Percentiles rank a stretch among this genome's conserved stretches.
phyloP scores from a whole-genome alignment of 2,888 invertebrate species.

The Thymelicus lineola region DNA sequence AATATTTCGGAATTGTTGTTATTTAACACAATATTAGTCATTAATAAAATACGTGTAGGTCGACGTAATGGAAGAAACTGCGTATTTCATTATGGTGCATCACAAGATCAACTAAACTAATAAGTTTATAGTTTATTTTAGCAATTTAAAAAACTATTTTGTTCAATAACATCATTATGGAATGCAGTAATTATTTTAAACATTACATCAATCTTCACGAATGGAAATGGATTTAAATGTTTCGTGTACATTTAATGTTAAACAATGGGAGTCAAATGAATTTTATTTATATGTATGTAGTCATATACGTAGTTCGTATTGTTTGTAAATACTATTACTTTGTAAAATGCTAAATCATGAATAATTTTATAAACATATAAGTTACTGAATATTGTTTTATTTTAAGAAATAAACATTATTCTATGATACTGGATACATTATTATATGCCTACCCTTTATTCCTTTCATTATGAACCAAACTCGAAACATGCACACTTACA shows the following conservation, averaged over 20 bases:
- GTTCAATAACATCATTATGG: neutral
- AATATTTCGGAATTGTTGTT: conserved; percentile 60
- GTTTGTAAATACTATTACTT: conserved; percentile 83
- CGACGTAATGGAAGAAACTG: conserved; percentile 56
- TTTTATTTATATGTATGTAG: conserved; percentile 82
- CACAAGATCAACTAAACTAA: neutral
- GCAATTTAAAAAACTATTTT: neutral
- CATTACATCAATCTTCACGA: conserved; percentile 32
- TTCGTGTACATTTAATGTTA: conserved; percentile 75
- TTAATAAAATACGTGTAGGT: conserved; percentile 58
- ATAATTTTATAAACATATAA: conserved; percentile 84
- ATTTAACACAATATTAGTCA: conserved; percentile 67
- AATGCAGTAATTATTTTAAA: conserved; percentile 13
- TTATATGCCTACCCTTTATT: neutral
- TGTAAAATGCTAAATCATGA: conserved; percentile 85
- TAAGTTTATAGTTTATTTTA: neutral
- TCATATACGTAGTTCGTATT: conserved; percentile 78
- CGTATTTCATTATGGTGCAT: neutral
- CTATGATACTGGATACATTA: neutral
- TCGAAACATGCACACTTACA: too few relatives aligned
- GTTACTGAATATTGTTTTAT: conserved; percentile 81
- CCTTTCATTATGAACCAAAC: neutral
- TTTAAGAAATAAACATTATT: conserved; percentile 45
- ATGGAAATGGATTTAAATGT: conserved; percentile 63
- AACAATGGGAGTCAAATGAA: conserved; percentile 81